Conservation (phyloP, 2,888 invertebrate genomes). For the Nephrocerus scutellatus region DNA sequence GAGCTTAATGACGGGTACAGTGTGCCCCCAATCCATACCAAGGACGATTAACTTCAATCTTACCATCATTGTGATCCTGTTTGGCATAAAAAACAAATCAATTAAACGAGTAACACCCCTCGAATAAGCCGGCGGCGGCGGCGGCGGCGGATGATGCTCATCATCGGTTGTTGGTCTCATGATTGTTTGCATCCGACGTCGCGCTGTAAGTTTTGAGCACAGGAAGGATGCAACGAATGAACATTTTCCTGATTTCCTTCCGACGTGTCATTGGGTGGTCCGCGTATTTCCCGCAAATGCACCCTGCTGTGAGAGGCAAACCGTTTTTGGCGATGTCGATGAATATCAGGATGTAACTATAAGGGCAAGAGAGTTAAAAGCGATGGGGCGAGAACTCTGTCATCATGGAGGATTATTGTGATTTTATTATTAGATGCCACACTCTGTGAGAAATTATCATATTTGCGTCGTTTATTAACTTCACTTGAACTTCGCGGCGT, state of each 20-base stretch:
- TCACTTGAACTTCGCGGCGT: conserved; percentile 37
- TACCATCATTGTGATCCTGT: conserved; percentile 39
- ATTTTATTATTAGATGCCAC: conserved; percentile 49
- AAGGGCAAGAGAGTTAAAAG: conserved; percentile 14
- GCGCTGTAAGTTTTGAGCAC: conserved; percentile 7
- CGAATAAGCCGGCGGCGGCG: conserved; percentile 7
- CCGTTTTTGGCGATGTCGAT: too few relatives aligned
- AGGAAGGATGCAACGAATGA: conserved; percentile 44
- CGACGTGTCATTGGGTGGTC: too few relatives aligned
- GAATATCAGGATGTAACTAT: too few relatives aligned
- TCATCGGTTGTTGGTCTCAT: conserved; percentile 22
- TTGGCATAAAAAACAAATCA: conserved; percentile 48
- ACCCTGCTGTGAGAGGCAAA: too few relatives aligned
- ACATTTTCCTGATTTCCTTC: conserved; percentile 34
- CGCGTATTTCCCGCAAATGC: too few relatives aligned
- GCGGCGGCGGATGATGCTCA: conserved; percentile 12
- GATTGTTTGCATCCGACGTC: background rate
- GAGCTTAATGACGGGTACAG: too few relatives aligned
- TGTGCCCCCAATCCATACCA: too few relatives aligned
- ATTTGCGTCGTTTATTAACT: conserved; percentile 49
- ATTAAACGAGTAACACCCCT: conserved; percentile 32
- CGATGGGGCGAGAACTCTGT: conserved; percentile 14
- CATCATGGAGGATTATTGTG: conserved; percentile 40
- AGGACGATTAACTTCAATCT: conserved; percentile 35
- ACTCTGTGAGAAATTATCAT: conserved; percentile 49